Evolutionary conservation across 2,888 invertebrate species (phyloP).

Genomic region (Clostera curtula): DNA sequence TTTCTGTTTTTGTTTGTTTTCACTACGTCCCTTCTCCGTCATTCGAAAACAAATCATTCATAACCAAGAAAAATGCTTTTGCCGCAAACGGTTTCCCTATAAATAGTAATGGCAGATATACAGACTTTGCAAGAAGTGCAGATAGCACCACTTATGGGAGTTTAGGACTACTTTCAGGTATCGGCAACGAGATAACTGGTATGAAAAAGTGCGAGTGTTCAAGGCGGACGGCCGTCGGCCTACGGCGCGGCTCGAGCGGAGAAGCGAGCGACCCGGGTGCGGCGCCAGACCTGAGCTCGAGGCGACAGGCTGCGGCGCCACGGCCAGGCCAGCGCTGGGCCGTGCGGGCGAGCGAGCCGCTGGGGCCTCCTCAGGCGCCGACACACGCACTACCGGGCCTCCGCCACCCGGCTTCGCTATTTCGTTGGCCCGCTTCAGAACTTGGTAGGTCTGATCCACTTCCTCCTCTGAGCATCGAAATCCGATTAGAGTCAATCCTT

Average conservation of each 20-base stretch:
- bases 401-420: conserved; percentile 78
- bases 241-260: conserved; percentile 58
- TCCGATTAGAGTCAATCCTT: conserved; percentile 54
- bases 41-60: too few relatives aligned
- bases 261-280: conserved; percentile 57
- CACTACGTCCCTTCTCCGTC: too few relatives aligned
- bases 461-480: conserved; percentile 77
- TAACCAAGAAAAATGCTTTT: too few relatives aligned
- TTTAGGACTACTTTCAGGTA: too few relatives aligned
- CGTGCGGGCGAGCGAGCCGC: conserved; percentile 64
- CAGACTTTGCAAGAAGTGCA: too few relatives aligned
- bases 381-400: conserved; percentile 65
- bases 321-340: conserved; percentile 73
- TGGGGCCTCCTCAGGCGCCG: conserved; percentile 54
- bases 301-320: conserved; percentile 79
- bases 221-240: conserved; percentile 43
- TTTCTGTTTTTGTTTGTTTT: too few relatives aligned
- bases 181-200: too few relatives aligned
- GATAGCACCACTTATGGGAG: too few relatives aligned
- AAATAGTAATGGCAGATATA: too few relatives aligned
- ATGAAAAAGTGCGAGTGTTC: too few relatives aligned
- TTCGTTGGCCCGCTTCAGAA: conserved; percentile 95
- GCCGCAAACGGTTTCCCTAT: too few relatives aligned
- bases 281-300: conserved; percentile 80
- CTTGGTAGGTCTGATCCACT: conserved; percentile 95